phyloP scores from a whole-genome alignment of 2,113 vertebrate genomes.

The Sakesphorus luctuosus region DNA sequence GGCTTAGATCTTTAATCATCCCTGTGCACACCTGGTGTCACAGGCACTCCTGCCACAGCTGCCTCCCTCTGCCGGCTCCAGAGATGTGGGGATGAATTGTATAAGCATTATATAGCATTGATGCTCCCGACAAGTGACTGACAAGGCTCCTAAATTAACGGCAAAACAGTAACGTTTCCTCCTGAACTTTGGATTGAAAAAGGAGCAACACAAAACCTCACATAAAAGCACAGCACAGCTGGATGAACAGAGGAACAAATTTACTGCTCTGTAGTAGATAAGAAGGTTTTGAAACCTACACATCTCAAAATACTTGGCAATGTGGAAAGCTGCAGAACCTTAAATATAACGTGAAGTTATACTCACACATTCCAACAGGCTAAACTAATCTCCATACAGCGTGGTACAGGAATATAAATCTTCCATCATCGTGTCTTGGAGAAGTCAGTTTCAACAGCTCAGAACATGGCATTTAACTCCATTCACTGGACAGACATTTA shows the following conservation, averaged over 20 bases:
- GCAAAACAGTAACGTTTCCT: neutral
- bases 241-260: neutral
- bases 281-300: neutral
- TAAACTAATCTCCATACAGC: neutral
- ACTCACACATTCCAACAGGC: neutral
- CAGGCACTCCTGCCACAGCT: neutral
- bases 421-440: neutral
- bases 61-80: neutral
- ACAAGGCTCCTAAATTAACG: neutral
- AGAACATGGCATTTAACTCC: neutral
- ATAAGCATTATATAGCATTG: accelerated
- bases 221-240: neutral
- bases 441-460: neutral
- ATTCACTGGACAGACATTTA: neutral
- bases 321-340: neutral
- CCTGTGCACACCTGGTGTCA: accelerated
- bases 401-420: neutral
- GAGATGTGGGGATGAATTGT: neutral
- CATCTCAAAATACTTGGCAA: neutral
- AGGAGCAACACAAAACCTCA: neutral
- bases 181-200: neutral
- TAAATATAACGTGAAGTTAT: conserved; percentile 13
- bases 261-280: neutral
- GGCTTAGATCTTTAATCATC: neutral
- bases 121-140: neutral